Percentiles rank a stretch among this genome's conserved stretches.
Conservation (phyloP, 2,888 invertebrate genomes). For the Sphecodes monilicornis region DNA sequence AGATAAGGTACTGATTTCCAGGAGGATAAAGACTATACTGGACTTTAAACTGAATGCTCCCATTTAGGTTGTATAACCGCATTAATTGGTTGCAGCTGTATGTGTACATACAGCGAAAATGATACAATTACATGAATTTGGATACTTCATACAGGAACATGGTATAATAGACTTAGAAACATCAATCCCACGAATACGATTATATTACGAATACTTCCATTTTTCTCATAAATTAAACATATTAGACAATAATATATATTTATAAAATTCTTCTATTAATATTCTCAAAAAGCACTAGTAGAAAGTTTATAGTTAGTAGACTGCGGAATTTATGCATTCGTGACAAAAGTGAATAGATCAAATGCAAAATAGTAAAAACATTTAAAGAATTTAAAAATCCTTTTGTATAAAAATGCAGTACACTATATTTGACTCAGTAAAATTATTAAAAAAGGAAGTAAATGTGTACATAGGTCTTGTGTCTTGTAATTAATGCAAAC, state of each 20-base stretch:
- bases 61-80: conserved; percentile 37
- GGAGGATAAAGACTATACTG: conserved; percentile 27
- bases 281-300: neutral
- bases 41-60: conserved; percentile 41
- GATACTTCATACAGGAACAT: neutral
- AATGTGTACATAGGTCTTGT: too few relatives aligned
- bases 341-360: too few relatives aligned
- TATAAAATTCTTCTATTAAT: neutral
- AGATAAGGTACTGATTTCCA: conserved; percentile 47
- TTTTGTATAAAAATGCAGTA: too few relatives aligned
- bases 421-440: neutral
- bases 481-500: too few relatives aligned
- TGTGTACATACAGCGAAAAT: neutral
- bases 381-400: too few relatives aligned
- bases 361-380: too few relatives aligned
- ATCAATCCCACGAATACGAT: too few relatives aligned
- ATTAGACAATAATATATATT: neutral
- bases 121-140: conserved; percentile 8
- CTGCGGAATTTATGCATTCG: too few relatives aligned
- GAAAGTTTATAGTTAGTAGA: too few relatives aligned
- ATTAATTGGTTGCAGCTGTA: conserved; percentile 52
- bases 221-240: neutral
- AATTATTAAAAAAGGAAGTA: too few relatives aligned
- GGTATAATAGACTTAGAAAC: neutral
- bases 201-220: neutral